Base-by-base conservation (phyloP, 1,140 invertebrate species). In the Drosophila athabasca region DNA sequence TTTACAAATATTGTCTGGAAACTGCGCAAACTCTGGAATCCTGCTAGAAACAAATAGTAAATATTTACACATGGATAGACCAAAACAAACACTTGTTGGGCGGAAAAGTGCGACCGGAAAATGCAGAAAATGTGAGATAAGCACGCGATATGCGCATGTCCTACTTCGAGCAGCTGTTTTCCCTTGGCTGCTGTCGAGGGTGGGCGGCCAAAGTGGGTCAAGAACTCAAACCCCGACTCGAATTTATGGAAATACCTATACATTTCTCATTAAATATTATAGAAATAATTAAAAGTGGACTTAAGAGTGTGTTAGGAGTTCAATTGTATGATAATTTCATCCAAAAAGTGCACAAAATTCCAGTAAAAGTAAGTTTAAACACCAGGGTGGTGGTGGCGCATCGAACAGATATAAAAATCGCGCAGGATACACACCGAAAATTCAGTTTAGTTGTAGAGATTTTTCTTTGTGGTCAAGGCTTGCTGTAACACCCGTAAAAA, bases 31-130 rank as follows among this genome's bases (percentile, higher is more conserved):
- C 83, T 82, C 81, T 44, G 2, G 9, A 62, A 3, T 13, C 39
- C 43, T 49, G 8, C 35, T 71, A 31, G 9, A 45, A 15, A 55
- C 46, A 35, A 15, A 55, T 50, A 35, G 75, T 78, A 82, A 87
- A 88, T 87, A 88, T 87, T 87, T 88, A 82, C 78, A 44, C 44
- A 8, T 8, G 53, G 62, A 31, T 45, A 51, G 55, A 70, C 61
- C 79, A 88, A 88, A 88, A 88, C 83, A 82, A 87, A 79, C 79
- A 87, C 83, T 87, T 87, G 83, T 87, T 79, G 81, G 9, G 6
- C 19, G 24, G 19, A 48, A 50, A 44, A 50, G 60, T 45, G 44
- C 31, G 31, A 35, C 49, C 76, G 60, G 55, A 22, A 50, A 62
- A 55, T 65, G 80, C 55, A 35, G 48, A 55, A 85, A 79, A 61